Conservation (phyloP, 2,113 vertebrate species). For the Tragulus kanchil region DNA sequence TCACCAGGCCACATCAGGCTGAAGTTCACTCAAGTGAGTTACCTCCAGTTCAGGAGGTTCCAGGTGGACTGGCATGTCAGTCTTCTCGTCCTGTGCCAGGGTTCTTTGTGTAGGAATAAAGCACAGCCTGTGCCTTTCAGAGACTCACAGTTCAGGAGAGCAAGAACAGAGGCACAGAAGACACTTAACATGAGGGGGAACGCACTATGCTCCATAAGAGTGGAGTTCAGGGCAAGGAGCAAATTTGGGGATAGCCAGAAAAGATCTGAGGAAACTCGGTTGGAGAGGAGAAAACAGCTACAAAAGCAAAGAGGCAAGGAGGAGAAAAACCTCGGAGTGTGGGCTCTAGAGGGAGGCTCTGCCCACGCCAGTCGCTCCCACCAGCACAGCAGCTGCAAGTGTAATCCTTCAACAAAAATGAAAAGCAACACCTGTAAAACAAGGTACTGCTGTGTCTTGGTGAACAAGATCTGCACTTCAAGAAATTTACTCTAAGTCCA, state of each 20-base stretch:
- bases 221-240: not conserved
- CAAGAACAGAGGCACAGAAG: not conserved
- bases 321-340: not conserved
- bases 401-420: not conserved
- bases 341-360: not conserved
- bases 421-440: not conserved
- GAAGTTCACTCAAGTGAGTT: not conserved
- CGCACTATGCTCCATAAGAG: not conserved
- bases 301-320: not conserved
- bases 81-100: not conserved
- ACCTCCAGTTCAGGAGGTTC: not conserved
- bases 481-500: not conserved
- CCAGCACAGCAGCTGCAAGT: not conserved
- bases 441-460: not conserved
- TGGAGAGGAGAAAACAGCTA: not conserved
- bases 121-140: not conserved
- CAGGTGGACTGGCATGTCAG: not conserved
- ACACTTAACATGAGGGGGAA: not conserved
- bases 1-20: not conserved
- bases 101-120: conserved; percentile 1
- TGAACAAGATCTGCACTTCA: not conserved
- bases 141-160: not conserved
- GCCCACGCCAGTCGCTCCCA: not conserved
- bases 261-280: not conserved
- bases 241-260: not conserved